phyloP scores from a whole-genome alignment of 2,797 vertebrate species.

The Neosalanx taihuensis region DNA sequence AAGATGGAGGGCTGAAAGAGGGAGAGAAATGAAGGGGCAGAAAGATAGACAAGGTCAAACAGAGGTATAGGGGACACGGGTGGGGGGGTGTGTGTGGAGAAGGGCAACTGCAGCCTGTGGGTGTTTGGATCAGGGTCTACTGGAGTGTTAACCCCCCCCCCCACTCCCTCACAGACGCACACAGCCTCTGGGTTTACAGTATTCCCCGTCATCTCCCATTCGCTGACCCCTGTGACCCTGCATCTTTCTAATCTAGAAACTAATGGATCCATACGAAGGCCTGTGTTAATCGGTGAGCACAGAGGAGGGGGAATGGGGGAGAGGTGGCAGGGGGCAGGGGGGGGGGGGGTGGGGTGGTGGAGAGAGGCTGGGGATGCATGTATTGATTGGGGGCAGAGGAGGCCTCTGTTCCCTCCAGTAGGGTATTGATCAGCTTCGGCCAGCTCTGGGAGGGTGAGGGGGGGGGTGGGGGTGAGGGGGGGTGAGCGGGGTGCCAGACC shows the following conservation, averaged over 20 bases:
- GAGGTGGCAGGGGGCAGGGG: background rate
- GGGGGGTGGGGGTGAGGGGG: background rate
- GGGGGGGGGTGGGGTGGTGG: background rate
- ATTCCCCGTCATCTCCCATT: background rate
- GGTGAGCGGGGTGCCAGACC: background rate
- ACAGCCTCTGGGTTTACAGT: background rate
- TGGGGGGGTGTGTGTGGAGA: background rate
- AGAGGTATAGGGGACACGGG: background rate
- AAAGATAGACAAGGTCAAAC: background rate
- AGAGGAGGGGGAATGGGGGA: background rate
- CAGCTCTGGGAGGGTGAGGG: background rate
- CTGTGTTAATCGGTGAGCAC: conserved; percentile 19
- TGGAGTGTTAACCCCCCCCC: conserved; percentile 18
- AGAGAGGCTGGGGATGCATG: conserved; percentile 11
- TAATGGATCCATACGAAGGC: conserved; percentile 27
- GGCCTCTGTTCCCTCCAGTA: conserved; percentile 9
- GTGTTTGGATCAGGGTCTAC: conserved; percentile 10
- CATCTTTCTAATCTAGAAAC: conserved; percentile 13
- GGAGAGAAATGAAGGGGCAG: background rate
- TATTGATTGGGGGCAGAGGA: conserved; percentile 33
- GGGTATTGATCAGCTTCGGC: conserved; percentile 21
- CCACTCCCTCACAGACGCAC: background rate
- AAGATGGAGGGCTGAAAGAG: background rate
- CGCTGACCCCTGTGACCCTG: conserved; percentile 2
- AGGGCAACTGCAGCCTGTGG: conserved; percentile 20